These are phyloP conservation scores for Cephus cinctus DNA, from an alignment of 1,140 invertebrate species.

Conservation along the genomic window DNA sequence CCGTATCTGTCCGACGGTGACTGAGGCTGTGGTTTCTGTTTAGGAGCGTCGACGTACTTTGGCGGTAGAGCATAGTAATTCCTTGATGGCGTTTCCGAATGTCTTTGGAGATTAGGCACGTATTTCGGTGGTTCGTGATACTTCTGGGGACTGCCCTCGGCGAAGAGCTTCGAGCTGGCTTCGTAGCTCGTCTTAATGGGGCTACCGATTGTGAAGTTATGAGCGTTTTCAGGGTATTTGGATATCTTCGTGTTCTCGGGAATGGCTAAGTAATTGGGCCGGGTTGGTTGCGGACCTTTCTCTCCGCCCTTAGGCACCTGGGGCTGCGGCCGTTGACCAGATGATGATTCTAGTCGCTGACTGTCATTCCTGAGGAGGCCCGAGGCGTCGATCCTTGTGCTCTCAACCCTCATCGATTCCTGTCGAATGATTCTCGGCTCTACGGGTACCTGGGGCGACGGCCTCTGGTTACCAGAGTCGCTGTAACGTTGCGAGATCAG, in stretches of 20 bases:
- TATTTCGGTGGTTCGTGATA: conserved; percentile 44
- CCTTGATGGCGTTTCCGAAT: conserved; percentile 16
- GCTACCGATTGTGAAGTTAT: conserved; percentile 26
- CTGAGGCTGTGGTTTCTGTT: conserved; percentile 35
- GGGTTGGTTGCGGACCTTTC: conserved; percentile 17
- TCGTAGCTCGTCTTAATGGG: conserved; percentile 38
- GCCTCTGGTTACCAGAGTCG: conserved; percentile 41
- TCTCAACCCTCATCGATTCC: conserved; percentile 43
- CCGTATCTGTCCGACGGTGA: conserved; percentile 28
- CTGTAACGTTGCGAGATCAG: conserved; percentile 42
- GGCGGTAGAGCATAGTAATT: conserved; percentile 36
- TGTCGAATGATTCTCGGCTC: conserved; percentile 42
- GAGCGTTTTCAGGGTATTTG: conserved; percentile 26
- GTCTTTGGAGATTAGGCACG: conserved; percentile 29
- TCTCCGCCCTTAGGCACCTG: conserved; percentile 41
- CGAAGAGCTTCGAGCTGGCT: conserved; percentile 33
- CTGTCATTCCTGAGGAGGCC: conserved; percentile 28
- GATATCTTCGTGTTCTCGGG: conserved; percentile 18
- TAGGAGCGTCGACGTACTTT: conserved; percentile 37
- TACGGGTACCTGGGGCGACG: conserved; percentile 40
- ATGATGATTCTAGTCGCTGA: conserved; percentile 31
- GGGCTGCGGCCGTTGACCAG: conserved; percentile 46
- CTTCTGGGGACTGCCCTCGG: conserved; percentile 34
- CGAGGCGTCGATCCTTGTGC: conserved; percentile 29
- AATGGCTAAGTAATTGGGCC: conserved; percentile 29